Evolutionary conservation across 2,797 vertebrate species (phyloP).

Genomic region (Cryptoblepharus egeriae): DNA sequence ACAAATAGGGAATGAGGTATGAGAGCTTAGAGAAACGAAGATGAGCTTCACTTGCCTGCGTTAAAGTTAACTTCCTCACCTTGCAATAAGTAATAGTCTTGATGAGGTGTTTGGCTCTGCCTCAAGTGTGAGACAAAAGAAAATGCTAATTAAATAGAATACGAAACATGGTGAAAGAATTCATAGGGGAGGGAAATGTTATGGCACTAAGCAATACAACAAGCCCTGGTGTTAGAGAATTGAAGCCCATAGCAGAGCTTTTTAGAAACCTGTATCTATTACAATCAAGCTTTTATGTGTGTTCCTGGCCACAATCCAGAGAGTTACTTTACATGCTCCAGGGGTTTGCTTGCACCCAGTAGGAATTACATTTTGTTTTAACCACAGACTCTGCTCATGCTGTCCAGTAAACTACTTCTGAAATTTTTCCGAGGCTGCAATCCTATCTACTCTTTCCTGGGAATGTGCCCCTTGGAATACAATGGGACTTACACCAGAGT

Average conservation of each 20-base stretch:
- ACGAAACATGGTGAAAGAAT: slow-evolving; percentile 14
- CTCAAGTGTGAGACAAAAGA: slow-evolving; percentile 12
- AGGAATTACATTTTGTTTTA: not conserved
- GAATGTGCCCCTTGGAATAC: no score
- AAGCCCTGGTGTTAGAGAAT: not conserved
- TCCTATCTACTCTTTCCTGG: no score
- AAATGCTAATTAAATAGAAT: slow-evolving; percentile 25
- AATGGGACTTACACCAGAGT: no score
- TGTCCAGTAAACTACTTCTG: no score
- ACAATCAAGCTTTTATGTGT: slow-evolving; percentile 21
- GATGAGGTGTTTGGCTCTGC: slow-evolving; percentile 9
- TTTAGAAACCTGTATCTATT: not conserved
- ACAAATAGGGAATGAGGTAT: slow-evolving; percentile 3
- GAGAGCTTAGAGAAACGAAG: slow-evolving; percentile 1
- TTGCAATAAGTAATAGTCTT: not conserved
- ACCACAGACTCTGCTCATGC: no score
- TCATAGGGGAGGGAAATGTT: not conserved
- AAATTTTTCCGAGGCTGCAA: no score
- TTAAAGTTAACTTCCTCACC: slow-evolving; percentile 19
- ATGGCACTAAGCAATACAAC: not conserved
- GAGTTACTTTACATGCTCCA: slow-evolving; percentile 19
- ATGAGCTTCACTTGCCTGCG: not conserved
- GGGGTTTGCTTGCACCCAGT: not conserved
- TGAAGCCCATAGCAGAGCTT: not conserved
- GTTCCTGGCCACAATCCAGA: slow-evolving; percentile 24